Evolutionary conservation across 2,113 vertebrate species (phyloP).

Genomic region (Malurus elegans): DNA sequence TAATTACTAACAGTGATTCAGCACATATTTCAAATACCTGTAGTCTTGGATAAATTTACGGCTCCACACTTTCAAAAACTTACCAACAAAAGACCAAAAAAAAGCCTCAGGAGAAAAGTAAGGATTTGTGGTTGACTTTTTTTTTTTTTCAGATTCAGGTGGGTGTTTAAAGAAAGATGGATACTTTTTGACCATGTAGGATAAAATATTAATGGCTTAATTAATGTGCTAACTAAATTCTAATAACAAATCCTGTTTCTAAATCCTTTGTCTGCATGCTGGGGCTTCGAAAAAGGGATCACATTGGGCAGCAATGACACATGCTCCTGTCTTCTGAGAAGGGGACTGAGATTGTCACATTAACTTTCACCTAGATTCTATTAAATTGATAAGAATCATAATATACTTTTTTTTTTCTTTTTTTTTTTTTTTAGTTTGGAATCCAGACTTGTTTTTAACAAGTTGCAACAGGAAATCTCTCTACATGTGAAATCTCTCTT

Average conservation of each 20-base stretch:
- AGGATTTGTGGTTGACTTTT: background rate
- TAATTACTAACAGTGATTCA: slow-evolving; percentile 35
- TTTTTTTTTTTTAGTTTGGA: background rate
- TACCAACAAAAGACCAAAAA: background rate
- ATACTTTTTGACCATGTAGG: background rate
- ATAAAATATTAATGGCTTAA: background rate
- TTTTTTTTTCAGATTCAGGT: background rate
- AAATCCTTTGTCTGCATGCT: background rate
- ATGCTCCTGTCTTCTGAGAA: background rate
- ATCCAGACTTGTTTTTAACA: background rate
- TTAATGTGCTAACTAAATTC: background rate
- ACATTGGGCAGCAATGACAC: background rate
- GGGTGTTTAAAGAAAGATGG: background rate
- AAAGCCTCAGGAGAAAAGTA: background rate
- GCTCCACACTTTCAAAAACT: background rate
- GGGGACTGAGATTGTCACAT: fast-evolving
- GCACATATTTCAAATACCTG: background rate
- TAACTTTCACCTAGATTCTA: background rate
- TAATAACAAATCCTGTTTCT: background rate
- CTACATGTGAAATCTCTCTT: background rate
- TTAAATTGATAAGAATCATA: background rate
- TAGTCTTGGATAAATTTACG: background rate
- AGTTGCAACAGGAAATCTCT: background rate
- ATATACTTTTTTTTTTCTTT: no score
- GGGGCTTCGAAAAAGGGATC: background rate